These are phyloP conservation scores for Colostygia pectinataria DNA, from an alignment of 2,888 invertebrate species.

Conservation along the genomic window DNA sequence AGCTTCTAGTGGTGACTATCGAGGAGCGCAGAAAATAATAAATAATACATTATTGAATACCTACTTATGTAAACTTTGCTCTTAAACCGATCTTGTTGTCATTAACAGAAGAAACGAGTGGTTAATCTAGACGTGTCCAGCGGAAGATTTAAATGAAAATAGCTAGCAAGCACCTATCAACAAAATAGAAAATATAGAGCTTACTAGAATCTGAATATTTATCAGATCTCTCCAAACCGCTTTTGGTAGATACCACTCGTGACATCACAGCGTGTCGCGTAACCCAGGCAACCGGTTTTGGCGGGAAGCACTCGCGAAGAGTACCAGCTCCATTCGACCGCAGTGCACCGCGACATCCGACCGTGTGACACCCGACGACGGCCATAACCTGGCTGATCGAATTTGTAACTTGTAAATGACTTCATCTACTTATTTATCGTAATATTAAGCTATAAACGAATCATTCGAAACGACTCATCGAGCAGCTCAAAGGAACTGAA, in stretches of 20 bases:
- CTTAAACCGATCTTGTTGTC: no score
- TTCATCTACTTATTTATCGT: slow-evolving; percentile 1
- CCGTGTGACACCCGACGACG: slow-evolving; percentile 68
- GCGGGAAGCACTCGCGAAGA: slow-evolving; percentile 66
- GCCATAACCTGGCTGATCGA: slow-evolving; percentile 67
- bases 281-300: slow-evolving; percentile 75
- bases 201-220: no score
- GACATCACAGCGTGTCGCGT: slow-evolving; percentile 51
- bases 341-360: slow-evolving; percentile 77
- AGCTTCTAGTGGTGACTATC: no score
- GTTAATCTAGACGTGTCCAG: no score
- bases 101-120: no score
- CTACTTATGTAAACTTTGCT: no score
- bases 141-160: no score
- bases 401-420: slow-evolving; percentile 46
- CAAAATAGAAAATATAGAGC: no score
- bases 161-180: no score
- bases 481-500: slow-evolving; percentile 29
- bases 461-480: slow-evolving; percentile 17
- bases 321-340: slow-evolving; percentile 69
- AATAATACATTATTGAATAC: no score
- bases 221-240: not conserved
- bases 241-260: slow-evolving; percentile 12
- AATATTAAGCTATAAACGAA: slow-evolving; percentile 5
- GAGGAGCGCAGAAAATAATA: no score